These are phyloP conservation scores for Heptranchias perlo DNA, from an alignment of 2,113 vertebrate genomes.

Conservation along the genomic window DNA sequence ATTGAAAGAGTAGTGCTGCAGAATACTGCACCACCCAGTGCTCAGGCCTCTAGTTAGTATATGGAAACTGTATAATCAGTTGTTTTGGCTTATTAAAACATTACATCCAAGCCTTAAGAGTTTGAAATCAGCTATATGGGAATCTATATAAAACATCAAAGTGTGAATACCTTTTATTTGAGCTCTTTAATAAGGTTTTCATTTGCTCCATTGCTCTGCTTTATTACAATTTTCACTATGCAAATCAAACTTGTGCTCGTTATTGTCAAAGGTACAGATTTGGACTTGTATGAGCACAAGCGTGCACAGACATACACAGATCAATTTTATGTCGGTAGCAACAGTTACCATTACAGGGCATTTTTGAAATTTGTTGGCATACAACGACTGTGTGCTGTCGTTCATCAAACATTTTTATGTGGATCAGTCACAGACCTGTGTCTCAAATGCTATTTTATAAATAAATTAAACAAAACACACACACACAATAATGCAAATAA, in stretches of 20 bases:
- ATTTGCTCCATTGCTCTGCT: background rate
- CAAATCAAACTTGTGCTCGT: background rate
- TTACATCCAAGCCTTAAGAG: background rate
- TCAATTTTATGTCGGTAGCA: background rate
- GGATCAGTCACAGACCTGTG: background rate
- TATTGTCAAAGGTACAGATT: background rate
- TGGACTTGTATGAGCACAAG: background rate
- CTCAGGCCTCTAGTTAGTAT: background rate
- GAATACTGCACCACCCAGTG: background rate
- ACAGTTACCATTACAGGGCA: background rate
- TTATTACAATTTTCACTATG: background rate
- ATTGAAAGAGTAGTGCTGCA: background rate
- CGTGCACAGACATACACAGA: background rate
- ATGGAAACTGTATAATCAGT: background rate
- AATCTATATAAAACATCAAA: background rate
- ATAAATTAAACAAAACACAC: conserved; percentile 6
- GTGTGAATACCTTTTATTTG: background rate
- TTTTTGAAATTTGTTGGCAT: background rate
- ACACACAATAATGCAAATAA: background rate
- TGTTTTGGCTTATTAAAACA: background rate
- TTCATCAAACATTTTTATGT: background rate
- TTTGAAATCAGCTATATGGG: background rate
- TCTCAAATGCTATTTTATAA: background rate
- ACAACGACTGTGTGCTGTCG: background rate
- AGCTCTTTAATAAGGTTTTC: background rate